Evolutionary conservation across 2,113 vertebrate species (phyloP), one percentile per base, ranked within the genome.

Genomic region (Lynx canadensis): DNA sequence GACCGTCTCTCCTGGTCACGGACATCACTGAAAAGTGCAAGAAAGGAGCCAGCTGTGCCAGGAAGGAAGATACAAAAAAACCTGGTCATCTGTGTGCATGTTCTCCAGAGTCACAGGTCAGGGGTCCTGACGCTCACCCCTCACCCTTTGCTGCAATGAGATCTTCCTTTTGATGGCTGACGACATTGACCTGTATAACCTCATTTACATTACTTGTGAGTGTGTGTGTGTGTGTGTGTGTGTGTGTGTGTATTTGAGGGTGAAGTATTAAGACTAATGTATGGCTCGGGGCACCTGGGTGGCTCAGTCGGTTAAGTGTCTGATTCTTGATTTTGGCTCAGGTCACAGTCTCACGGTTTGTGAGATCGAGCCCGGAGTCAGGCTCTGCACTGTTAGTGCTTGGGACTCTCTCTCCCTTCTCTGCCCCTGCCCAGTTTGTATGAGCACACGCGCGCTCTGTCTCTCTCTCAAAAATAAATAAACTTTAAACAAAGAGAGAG

Each of bases 371-470:
- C 57, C 55, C 21, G 0, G 57, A 60, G 55, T 23, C 57, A 23
- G 57, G 7, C 21, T 60, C 57, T 60, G 57, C 57, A 60, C 3
- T 0, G 21, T 60, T 21, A 7, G 21, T 60, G 21, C 21, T 23
- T 60, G 57, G 21, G 57, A 60, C 57, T 60, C 57, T 60, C 55
- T 57, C 57, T 60, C 57, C 57, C 23, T 60, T 60, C 57, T 60
- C 19, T 60, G 57, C 57, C 21, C 57, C 8, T 60, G 21, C 57
- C 7, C 21, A 60, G 57, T 21, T 60, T 60, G 57, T 25, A 57
- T 7, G 7, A 57, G 57, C 7, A 23, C 57, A 57, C 18, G 1
- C 7, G 7, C 0, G 0, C 19, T 57, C 2, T 23, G 55, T 55
- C 57, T 60, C 21, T 60, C 57, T 60, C 57, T 23, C 57, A 60